Conservation (phyloP, 2,888 invertebrate genomes). For the Odontocolon sp. region DNA sequence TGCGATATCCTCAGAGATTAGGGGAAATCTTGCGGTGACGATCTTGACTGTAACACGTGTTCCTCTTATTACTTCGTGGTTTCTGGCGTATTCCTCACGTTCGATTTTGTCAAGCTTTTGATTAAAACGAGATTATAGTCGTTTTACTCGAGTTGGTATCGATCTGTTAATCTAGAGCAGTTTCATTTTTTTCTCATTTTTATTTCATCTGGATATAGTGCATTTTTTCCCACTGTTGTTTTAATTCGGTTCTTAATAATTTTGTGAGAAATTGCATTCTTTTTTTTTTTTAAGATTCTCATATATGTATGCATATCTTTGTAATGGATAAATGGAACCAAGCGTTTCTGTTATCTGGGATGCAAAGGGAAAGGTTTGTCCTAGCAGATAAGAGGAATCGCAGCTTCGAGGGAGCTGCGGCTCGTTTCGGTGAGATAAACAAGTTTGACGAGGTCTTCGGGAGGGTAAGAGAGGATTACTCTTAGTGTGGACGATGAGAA, state of each 20-base stretch:
- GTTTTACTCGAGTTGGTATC: neutral
- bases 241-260: too few relatives aligned
- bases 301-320: neutral
- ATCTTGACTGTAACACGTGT: slow-evolving; percentile 25
- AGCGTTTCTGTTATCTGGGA: slow-evolving; percentile 36
- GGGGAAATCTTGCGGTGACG: slow-evolving; percentile 46
- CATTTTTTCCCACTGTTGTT: too few relatives aligned
- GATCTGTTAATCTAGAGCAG: slow-evolving; percentile 25
- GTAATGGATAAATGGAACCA: neutral
- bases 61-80: slow-evolving; percentile 1
- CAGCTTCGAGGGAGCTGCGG: slow-evolving; percentile 2
- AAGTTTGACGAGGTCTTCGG: slow-evolving; percentile 48
- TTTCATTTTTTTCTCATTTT: slow-evolving; percentile 17
- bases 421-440: slow-evolving; percentile 50
- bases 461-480: neutral
- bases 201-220: neutral
- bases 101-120: slow-evolving; percentile 45
- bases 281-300: neutral
- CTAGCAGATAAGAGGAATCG: slow-evolving; percentile 56
- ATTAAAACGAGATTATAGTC: slow-evolving; percentile 41
- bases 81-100: slow-evolving; percentile 45
- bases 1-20: slow-evolving; percentile 30
- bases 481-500: slow-evolving; percentile 25
- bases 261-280: slow-evolving; percentile 38
- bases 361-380: slow-evolving; percentile 45